Percentiles rank a stretch among this genome's conserved stretches.
phyloP scores from a whole-genome alignment of 2,113 vertebrate species.

The Spheniscus mendiculus region DNA sequence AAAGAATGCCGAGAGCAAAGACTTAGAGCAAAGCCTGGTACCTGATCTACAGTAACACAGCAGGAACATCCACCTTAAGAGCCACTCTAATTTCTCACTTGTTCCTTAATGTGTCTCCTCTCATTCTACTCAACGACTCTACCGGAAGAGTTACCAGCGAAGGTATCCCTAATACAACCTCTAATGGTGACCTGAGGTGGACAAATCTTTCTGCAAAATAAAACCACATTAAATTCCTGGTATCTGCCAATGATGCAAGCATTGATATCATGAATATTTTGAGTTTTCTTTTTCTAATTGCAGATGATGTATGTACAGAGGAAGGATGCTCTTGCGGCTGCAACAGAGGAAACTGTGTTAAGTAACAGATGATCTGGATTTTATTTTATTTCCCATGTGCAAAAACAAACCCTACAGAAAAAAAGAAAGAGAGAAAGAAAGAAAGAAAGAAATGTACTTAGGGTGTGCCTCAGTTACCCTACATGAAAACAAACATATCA shows the following conservation, averaged over 20 bases:
- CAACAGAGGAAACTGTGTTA: neutral
- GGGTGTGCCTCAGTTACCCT: neutral
- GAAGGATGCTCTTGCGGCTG: neutral
- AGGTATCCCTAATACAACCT: neutral
- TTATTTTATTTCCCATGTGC: neutral
- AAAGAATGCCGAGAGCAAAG: neutral
- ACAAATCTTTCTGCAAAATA: neutral
- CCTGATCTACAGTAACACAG: neutral
- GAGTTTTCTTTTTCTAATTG: neutral
- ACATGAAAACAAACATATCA: neutral
- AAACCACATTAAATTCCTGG: neutral
- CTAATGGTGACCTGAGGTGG: neutral
- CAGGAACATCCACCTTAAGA: neutral
- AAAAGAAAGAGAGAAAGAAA: neutral
- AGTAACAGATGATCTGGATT: slow-evolving; percentile 21
- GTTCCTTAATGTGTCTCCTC: neutral
- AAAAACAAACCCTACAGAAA: neutral
- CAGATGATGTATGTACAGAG: neutral
- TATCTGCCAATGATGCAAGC: neutral
- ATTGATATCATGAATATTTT: neutral
- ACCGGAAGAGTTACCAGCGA: neutral
- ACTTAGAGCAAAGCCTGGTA: neutral
- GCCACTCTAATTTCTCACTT: neutral
- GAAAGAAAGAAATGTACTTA: neutral
- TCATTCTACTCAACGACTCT: neutral